These are phyloP conservation scores for Imbricaverruca yamaguchii DNA, from an alignment of 2,888 invertebrate species.

Conservation along the genomic window DNA sequence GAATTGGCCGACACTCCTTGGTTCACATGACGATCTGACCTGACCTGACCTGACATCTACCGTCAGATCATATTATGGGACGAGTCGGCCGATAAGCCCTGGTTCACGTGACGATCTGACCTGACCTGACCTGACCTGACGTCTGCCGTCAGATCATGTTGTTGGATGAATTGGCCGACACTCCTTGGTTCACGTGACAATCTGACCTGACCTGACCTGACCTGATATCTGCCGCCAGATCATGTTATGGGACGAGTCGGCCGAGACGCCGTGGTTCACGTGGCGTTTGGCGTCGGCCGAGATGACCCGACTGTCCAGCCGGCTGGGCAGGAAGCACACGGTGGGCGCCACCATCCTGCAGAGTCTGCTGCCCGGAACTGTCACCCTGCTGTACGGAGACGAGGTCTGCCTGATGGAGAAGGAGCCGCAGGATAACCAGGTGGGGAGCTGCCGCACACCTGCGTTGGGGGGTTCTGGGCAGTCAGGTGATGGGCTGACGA, in stretches of 20 bases:
- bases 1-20: too few relatives aligned
- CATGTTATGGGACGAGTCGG: conserved; percentile 60
- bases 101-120: too few relatives aligned
- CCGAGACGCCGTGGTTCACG: conserved; percentile 50
- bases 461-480: too few relatives aligned
- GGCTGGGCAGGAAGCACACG: conserved; percentile 53
- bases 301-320: conserved; percentile 41
- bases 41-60: too few relatives aligned
- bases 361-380: conserved; percentile 75
- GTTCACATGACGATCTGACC: too few relatives aligned
- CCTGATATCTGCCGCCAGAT: neutral
- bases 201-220: too few relatives aligned
- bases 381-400: conserved; percentile 84
- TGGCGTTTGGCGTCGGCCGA: conserved; percentile 21
- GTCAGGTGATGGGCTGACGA: too few relatives aligned
- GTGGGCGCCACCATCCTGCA: conserved; percentile 63
- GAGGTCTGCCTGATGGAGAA: conserved; percentile 66
- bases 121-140: neutral
- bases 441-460: neutral
- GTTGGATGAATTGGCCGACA: too few relatives aligned
- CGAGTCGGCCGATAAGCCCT: too few relatives aligned
- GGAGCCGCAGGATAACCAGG: conserved; percentile 23
- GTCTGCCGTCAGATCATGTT: too few relatives aligned
- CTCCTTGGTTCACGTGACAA: too few relatives aligned
- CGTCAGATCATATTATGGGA: too few relatives aligned